Evolutionary conservation across 2,113 vertebrate genomes (phyloP).

Genomic region (Cinclus cinclus): DNA sequence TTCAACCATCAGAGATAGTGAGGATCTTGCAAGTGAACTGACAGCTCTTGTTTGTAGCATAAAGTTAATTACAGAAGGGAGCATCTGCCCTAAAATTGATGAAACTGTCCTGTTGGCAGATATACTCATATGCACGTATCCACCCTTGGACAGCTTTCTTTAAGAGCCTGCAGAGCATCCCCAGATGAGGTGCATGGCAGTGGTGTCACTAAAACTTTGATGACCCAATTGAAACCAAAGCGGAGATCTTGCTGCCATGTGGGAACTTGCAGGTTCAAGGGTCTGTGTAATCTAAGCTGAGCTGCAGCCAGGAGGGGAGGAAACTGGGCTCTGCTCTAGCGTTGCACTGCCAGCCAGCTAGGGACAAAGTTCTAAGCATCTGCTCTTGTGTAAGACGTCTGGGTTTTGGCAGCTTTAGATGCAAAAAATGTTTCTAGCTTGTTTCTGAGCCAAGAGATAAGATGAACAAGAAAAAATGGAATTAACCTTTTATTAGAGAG

Average conservation of each 20-base stretch:
- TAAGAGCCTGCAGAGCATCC: background rate
- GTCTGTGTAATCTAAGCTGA: background rate
- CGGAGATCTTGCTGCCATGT: background rate
- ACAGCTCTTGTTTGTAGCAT: background rate
- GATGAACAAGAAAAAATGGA: background rate
- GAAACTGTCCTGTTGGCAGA: background rate
- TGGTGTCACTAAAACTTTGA: background rate
- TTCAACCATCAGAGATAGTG: background rate
- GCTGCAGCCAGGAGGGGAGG: background rate
- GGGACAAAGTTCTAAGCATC: conserved; percentile 54
- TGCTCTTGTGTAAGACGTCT: conserved; percentile 25
- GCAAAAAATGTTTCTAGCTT: background rate
- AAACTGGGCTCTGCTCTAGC: conserved; percentile 3
- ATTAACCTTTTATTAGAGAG: conserved; percentile 34
- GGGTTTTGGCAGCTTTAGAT: conserved; percentile 20
- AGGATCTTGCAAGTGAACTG: background rate
- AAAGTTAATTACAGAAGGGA: background rate
- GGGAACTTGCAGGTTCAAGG: background rate
- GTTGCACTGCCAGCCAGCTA: conserved; percentile 13
- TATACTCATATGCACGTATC: background rate
- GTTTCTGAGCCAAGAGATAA: conserved; percentile 46
- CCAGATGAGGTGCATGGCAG: background rate
- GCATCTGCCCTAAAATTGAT: background rate
- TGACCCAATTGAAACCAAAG: background rate
- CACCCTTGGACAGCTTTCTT: background rate